Evolutionary conservation across 2,113 vertebrate genomes (phyloP), one percentile per base, ranked within the genome.

Genomic region (Petrocephalus zakoni): DNA sequence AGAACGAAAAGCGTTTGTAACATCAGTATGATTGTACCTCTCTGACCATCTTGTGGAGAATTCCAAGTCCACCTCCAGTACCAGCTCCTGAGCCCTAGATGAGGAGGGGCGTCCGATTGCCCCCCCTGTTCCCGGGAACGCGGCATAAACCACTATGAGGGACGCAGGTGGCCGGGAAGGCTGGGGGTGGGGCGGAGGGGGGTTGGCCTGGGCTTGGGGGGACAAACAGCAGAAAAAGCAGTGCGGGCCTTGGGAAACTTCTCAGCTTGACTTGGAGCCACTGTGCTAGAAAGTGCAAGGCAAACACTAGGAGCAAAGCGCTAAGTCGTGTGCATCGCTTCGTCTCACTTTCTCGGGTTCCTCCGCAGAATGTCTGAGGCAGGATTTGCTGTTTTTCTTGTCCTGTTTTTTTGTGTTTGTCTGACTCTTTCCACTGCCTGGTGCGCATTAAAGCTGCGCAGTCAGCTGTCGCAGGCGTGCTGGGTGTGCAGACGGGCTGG

Each of bases 211-310:
- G 91, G 88, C 90, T 21, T 89, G 88, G 53, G 88, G 93, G 90
- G 92, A 91, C 86, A 85, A 91, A 90, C 49, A 37, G 29, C 49
- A 84, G 4, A 29, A n/a, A 85, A 7, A 53, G 37, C 17, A 13
- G 22, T 4, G 11, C 21, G 86, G 90, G 89, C 92, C 96, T 96
- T 97, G 97, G 96, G 97, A 96, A 97, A 97, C 94, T 97, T 96
- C 95, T 95, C 96, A 95, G 94, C 94, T 96, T 61, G 86, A 90
- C 91, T 96, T 97, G 85, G 92, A 97, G 88, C 92, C 42, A 89
- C 93, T 90, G 93, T 89, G 95, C 94, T 42, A 78, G 92, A 97
- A 95, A 95, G 95, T 90, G 90, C 94, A 91, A 94, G 92, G 88
- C 95, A 97, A 97, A 97, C 90, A 91, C 11, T 95, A 90, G 93